These are phyloP conservation scores for Coracias cyanogaster DNA, from an alignment of 2,797 vertebrate species.

Conservation along the genomic window DNA sequence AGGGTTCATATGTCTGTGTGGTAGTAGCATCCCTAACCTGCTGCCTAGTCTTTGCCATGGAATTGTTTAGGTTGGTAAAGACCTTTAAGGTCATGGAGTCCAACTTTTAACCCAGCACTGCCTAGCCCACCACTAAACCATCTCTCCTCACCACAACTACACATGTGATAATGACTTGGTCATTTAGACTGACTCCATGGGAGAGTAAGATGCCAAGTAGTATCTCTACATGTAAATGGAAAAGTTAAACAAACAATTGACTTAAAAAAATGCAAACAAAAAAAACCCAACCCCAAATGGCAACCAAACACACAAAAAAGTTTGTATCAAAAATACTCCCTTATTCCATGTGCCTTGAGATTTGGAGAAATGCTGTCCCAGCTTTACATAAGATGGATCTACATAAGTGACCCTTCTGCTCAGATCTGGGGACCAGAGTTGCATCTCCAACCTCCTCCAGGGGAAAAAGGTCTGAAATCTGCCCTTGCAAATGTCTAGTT, in stretches of 20 bases:
- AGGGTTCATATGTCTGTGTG: neutral
- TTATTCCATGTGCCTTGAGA: rapidly evolving
- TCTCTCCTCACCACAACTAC: neutral
- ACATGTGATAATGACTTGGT: neutral
- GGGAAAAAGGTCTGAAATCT: neutral
- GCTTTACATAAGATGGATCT: too few relatives aligned
- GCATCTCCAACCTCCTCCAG: neutral
- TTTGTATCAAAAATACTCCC: neutral
- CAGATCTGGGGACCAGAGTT: neutral
- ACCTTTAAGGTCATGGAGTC: too few relatives aligned
- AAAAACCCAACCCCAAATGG: too few relatives aligned
- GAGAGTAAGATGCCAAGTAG: neutral
- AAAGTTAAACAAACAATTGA: neutral
- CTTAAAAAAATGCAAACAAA: neutral
- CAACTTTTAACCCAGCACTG: neutral
- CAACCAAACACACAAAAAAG: neutral
- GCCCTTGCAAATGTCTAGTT: neutral
- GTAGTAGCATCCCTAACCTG: neutral
- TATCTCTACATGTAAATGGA: neutral
- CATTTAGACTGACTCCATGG: neutral
- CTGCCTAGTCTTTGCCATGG: neutral
- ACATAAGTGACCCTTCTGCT: rapidly evolving
- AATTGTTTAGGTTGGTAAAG: neutral
- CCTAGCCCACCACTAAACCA: neutral
- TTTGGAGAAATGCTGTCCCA: neutral